Conservation (phyloP, 35 echinoderm and acorn worm species). For the Ptychodera flava region DNA sequence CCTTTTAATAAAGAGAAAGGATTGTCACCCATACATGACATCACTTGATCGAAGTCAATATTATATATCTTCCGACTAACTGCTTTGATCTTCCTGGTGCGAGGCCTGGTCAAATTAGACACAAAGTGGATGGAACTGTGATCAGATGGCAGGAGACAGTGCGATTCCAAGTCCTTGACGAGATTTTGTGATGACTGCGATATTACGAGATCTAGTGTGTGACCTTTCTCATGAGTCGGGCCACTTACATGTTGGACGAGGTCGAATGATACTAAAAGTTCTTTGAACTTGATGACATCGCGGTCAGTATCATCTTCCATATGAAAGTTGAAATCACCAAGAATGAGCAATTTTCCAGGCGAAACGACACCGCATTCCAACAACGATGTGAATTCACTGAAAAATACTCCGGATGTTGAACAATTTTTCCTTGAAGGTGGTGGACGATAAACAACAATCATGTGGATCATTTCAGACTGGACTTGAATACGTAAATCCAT, state of each 20-base stretch:
- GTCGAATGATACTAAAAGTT: too few species aligned
- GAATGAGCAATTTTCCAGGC: too few species aligned
- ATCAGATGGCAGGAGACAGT: background rate
- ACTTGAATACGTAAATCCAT: slow-evolving; percentile 24
- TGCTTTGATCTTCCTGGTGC: background rate
- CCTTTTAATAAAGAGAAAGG: background rate
- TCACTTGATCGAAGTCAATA: background rate
- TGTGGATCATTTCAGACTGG: slow-evolving; percentile 3
- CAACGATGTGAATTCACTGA: slow-evolving; percentile 41
- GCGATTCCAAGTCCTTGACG: background rate
- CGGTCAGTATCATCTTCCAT: too few species aligned
- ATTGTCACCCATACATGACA: background rate
- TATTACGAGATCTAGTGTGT: too few species aligned
- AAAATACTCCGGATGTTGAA: slow-evolving; percentile 6
- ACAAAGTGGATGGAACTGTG: background rate
- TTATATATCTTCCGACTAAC: background rate
- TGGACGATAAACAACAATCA: slow-evolving; percentile 50
- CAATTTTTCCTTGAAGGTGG: background rate
- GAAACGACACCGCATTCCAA: background rate
- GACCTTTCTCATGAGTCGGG: too few species aligned
- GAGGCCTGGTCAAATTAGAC: background rate
- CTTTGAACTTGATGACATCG: too few species aligned
- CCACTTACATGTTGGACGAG: too few species aligned
- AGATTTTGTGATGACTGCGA: background rate
- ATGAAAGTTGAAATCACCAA: too few species aligned